Evolutionary conservation across 1,140 invertebrate species (phyloP).

Genomic region (Pseudomyrmex cubaensis): DNA sequence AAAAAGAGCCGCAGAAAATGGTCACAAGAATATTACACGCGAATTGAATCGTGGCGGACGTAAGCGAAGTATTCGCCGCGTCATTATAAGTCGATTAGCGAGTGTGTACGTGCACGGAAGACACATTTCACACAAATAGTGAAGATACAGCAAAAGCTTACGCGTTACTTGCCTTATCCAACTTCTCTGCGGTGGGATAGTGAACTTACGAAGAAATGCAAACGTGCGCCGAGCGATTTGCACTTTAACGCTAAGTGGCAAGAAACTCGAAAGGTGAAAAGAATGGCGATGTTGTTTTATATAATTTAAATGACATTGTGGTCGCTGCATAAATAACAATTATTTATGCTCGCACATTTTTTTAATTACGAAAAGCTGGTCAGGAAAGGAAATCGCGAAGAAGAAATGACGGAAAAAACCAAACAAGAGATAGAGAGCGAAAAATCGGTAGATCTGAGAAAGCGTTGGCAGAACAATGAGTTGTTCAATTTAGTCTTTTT

Average conservation of each 20-base stretch:
- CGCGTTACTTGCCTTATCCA: too few relatives aligned
- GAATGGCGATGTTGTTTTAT: too few relatives aligned
- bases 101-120: slow-evolving; percentile 11
- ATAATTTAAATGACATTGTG: too few relatives aligned
- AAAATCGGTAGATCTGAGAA: slow-evolving; percentile 41
- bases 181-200: too few relatives aligned
- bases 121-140: too few relatives aligned
- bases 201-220: too few relatives aligned
- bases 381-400: slow-evolving; percentile 5
- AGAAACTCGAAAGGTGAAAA: too few relatives aligned
- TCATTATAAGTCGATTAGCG: slow-evolving; percentile 58
- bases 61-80: slow-evolving; percentile 2
- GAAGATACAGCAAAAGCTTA: too few relatives aligned
- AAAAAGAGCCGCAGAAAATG: not conserved
- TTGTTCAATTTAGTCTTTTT: slow-evolving; percentile 64
- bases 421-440: slow-evolving; percentile 6
- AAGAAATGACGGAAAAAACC: slow-evolving; percentile 6
- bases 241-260: too few relatives aligned
- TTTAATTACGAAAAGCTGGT: not conserved
- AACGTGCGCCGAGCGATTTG: too few relatives aligned
- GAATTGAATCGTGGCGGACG: not conserved
- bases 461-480: slow-evolving; percentile 40
- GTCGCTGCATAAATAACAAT: too few relatives aligned
- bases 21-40: not conserved
- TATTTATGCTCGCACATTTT: too few relatives aligned